These are phyloP conservation scores for Nymphalis urticae DNA, from an alignment of 2,888 invertebrate genomes.

Conservation along the genomic window DNA sequence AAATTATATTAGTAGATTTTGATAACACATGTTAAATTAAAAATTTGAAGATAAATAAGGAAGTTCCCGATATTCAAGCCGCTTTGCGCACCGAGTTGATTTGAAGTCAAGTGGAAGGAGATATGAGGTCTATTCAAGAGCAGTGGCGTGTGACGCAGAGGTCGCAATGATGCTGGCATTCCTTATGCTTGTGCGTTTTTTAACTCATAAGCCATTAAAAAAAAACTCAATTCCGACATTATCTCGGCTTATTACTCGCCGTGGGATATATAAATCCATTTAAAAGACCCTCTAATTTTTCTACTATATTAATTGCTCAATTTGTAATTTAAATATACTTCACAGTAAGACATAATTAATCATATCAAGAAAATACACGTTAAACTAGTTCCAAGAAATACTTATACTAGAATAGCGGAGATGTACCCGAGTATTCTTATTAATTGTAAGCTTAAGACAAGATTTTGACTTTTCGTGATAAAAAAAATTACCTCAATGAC, in stretches of 20 bases:
- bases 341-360: constrained; percentile 23
- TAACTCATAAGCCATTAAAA: constrained; percentile 27
- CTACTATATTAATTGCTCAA: constrained; percentile 28
- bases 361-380: constrained; percentile 22
- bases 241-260: constrained; percentile 5
- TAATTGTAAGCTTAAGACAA: neutral
- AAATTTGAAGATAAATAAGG: constrained; percentile 9
- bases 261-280: constrained; percentile 13
- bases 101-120: constrained; percentile 44
- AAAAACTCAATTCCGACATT: constrained; percentile 36
- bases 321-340: constrained; percentile 30
- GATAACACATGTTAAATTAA: neutral
- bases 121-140: constrained; percentile 67
- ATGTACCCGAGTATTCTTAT: neutral
- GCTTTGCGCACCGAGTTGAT: constrained; percentile 36
- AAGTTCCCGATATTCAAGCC: constrained; percentile 17
- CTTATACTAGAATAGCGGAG: constrained; percentile 15
- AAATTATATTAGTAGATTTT: no score
- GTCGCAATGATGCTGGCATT: constrained; percentile 75
- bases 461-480: no score
- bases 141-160: constrained; percentile 79
- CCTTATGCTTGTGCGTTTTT: constrained; percentile 59
- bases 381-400: constrained; percentile 20
- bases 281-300: constrained; percentile 23
- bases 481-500: neutral